Evolutionary conservation across 2,113 vertebrate species (phyloP), one percentile per base, ranked within the genome.

Genomic region (Sebastes schlegelii): DNA sequence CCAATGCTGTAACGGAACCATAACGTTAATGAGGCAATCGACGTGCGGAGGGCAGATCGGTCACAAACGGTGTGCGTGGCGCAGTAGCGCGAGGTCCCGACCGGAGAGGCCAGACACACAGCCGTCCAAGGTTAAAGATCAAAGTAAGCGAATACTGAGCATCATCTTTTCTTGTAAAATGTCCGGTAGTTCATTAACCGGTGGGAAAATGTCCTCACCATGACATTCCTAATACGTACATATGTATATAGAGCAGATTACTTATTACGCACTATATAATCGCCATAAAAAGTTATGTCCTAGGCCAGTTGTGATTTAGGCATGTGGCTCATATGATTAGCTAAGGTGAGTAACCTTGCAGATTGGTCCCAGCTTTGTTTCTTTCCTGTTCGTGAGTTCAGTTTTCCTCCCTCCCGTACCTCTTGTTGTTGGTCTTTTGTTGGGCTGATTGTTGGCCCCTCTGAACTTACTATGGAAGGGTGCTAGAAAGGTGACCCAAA

Each of bases 391-490:
- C 34, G 11, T 42, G 45, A 69, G 12, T 2, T 77, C 34, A 34
- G 34, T 34, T 34, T 34, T 34, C 34, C 4, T 34, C 34, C 34
- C 34, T 34, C 34, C 34, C 34, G 34, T 40, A 57, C 68, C 6
- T 2, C 52, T 81, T 61, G 74, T 49, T 85, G 58, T 67, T 72
- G 66, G 21, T 49, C 65, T 85, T 77, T 77, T 68, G 58, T 70
- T 61, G 55, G 21, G 26, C 54, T 67, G 17, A n/a, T 60, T 61
- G 70, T 71, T 34, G 63, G 43, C 17, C 23, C 48, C 52, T 23
- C 9, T 19, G 42, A 26, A 69, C 74, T 64, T 80, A 1, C 19
- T 46, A 40, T 5, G 21, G 70, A 72, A 52, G 42, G 51, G 48
- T 57, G 79, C 54, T 58, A 11, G 4, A 70, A 66, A 60, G 58